Percentiles rank a stretch among this genome's conserved stretches.
phyloP scores from a whole-genome alignment of 2,113 vertebrate species.

The Albula goreensis region DNA sequence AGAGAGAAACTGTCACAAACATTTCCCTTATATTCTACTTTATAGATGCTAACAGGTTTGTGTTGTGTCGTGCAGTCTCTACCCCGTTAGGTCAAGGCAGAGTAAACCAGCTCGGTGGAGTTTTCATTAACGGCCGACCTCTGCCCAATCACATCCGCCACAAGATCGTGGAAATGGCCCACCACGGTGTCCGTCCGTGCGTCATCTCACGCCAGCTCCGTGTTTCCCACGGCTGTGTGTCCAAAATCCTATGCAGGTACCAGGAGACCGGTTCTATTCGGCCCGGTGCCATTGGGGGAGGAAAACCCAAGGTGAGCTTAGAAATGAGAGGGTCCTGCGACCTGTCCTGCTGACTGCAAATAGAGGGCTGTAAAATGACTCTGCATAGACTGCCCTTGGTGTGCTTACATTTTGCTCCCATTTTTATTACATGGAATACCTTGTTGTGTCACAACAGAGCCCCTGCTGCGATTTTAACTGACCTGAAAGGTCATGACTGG shows the following conservation, averaged over 20 bases:
- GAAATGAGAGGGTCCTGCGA: neutral
- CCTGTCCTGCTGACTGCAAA: neutral
- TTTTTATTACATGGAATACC: neutral
- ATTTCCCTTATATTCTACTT: neutral
- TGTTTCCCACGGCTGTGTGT: slow-evolving; percentile 95
- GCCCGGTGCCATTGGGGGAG: slow-evolving; percentile 91
- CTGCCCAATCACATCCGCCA: slow-evolving; percentile 95
- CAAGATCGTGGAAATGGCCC: slow-evolving; percentile 97
- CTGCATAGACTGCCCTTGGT: neutral
- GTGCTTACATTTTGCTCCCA: neutral
- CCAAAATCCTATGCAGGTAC: slow-evolving; percentile 94
- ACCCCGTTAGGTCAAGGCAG: slow-evolving; percentile 94
- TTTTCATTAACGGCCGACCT: slow-evolving; percentile 95
- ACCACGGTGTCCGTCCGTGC: slow-evolving; percentile 92
- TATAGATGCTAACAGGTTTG: neutral
- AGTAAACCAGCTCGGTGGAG: slow-evolving; percentile 95
- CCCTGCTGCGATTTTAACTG: neutral
- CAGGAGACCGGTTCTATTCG: slow-evolving; percentile 95
- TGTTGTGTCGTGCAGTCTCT: slow-evolving; percentile 74
- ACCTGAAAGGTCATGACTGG: neutral
- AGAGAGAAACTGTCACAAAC: neutral
- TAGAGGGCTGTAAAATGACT: neutral
- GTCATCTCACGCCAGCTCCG: slow-evolving; percentile 94
- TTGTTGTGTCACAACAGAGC: neutral
- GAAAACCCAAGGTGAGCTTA: slow-evolving; percentile 90